Conservation (phyloP, 2,888 invertebrate genomes). For the Chloroclystis v-ata region DNA sequence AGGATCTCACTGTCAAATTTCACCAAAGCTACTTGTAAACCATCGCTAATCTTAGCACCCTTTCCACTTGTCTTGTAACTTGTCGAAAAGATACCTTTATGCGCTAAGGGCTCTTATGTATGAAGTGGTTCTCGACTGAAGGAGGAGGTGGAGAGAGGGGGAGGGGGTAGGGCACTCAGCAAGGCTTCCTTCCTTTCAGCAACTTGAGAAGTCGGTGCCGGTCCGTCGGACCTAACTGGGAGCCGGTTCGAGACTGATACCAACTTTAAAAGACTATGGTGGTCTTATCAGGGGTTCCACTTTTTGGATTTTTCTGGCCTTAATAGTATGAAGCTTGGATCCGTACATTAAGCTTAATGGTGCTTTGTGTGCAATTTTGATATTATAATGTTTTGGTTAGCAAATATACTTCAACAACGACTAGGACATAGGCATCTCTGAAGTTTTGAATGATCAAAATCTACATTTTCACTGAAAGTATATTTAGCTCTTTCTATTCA, state of each 20-base stretch:
- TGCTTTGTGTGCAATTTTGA: no score
- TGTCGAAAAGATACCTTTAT: conserved; percentile 65
- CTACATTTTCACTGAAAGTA: no score
- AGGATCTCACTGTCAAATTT: conserved; percentile 3
- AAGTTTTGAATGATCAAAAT: no score
- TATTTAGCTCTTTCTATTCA: no score
- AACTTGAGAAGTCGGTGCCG: conserved; percentile 69
- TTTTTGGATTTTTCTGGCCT: conserved; percentile 8
- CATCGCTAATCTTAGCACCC: conserved; percentile 40
- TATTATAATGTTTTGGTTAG: no score
- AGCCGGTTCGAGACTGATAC: conserved; percentile 69
- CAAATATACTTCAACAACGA: no score
- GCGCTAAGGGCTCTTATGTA: conserved; percentile 30
- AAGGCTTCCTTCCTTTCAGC: conserved; percentile 55
- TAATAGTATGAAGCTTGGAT: background rate
- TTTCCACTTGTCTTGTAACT: conserved; percentile 39
- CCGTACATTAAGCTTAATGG: background rate
- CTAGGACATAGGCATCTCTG: no score
- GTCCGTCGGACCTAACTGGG: conserved; percentile 46
- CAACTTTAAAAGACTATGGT: conserved; percentile 51
- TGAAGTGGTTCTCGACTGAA: conserved; percentile 40
- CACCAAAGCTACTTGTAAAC: conserved; percentile 14
- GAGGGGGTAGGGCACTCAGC: conserved; percentile 30
- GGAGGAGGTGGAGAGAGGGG: conserved; percentile 34
- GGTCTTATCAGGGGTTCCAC: conserved; percentile 49